phyloP scores from a whole-genome alignment of 1,140 invertebrate species.

The Sarcophaga bullata region DNA sequence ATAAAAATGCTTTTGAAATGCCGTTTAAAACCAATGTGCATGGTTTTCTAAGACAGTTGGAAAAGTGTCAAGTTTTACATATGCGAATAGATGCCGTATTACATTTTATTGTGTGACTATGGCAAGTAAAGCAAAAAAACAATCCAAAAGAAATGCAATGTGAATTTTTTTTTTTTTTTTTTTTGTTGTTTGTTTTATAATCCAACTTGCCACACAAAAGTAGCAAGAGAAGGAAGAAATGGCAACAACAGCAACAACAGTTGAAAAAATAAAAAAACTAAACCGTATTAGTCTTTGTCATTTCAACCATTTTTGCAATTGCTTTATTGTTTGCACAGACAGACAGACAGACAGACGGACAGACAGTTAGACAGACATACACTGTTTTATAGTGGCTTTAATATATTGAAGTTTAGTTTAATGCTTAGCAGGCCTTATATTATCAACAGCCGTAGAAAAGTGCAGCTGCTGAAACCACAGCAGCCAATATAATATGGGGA shows the following conservation, averaged over 20 bases:
- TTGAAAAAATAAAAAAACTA: background rate
- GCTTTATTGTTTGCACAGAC: slow-evolving; percentile 33
- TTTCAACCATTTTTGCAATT: slow-evolving; percentile 33
- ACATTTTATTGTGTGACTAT: background rate
- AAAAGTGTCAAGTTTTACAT: background rate
- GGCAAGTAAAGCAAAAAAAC: background rate
- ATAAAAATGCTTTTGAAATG: no score
- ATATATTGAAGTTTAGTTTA: no score
- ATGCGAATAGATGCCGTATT: background rate
- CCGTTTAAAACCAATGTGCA: background rate
- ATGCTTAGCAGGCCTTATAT: no score
- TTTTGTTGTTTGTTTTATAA: background rate
- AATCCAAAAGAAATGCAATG: background rate
- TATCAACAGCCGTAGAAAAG: background rate
- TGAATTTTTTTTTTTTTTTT: background rate
- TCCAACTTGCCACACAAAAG: slow-evolving; percentile 11
- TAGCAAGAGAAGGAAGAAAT: background rate
- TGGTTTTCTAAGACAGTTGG: background rate
- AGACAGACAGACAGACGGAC: background rate
- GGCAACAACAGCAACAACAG: slow-evolving; percentile 32
- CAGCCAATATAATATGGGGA: background rate
- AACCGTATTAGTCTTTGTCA: slow-evolving; percentile 43
- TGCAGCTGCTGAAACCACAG: slow-evolving; percentile 9
- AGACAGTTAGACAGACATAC: no score
- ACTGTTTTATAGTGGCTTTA: no score